Base-by-base conservation (phyloP, 2,888 invertebrate species). In the Cacoxenus indagator region DNA sequence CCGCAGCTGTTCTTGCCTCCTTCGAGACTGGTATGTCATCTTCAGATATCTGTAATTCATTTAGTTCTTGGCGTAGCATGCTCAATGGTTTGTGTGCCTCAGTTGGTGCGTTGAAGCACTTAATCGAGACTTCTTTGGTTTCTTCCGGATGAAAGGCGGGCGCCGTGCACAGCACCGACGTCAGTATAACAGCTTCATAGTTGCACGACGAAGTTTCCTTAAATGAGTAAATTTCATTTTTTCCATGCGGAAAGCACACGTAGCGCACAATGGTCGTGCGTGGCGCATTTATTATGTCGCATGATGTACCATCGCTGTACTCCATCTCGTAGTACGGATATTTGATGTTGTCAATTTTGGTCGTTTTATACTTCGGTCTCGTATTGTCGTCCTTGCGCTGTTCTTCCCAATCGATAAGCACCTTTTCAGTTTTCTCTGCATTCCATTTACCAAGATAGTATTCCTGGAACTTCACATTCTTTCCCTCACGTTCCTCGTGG, bases 131-230 rank as follows among this genome's bases (percentile, higher is more conserved):
- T 85, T 95, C 95, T 17, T 92, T 93, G 2, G 92, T 91, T 77
- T 94, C 94, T 82, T 92, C 92, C 0, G 94, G 92, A 79, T 93
- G 93, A 84, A 95, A 99, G 71, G 92, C 92, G 0, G 98, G 97
- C 90, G 98, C 98, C 43, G 90, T 90, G 84, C 99, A 99, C 0
- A 99, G 90, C 9, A 93, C 88, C 0, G 95, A 93, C 0, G 98
- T 96, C 24, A 98, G 89, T 14, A 99, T 94, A 14, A 98, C 92
- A 6, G 91, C 93, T 88, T 98, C 98, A 86, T 99, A 99, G 87
- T 96, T 95, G 85, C 99, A 99, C 0, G 96, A 96, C 0, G 96
- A 94, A 0, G 93, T 95, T 88, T 98, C 98, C 84, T 97, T 97
- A 71, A 98, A 91, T 0, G 96, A 95, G 85, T 95, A 96, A 1